Base-by-base conservation (phyloP, 2,113 vertebrate genomes). In the Charadrius vociferus region DNA sequence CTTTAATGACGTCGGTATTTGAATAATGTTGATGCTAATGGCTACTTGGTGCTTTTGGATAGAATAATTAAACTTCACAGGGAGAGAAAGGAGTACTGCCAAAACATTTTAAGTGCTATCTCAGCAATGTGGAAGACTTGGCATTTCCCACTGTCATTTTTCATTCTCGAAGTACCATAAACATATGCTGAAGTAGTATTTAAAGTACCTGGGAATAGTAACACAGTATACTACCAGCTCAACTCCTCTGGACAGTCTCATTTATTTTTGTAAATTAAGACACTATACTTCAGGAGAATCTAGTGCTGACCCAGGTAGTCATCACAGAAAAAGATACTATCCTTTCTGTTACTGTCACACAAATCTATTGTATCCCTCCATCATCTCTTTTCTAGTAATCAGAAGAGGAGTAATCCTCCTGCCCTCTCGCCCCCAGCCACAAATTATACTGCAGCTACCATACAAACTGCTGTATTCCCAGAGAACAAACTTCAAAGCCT, bases 61-160 rank as follows among this genome's bases (percentile, higher is more conserved):
- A 21, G 53, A 80, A 53, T 39, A 55, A 77, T 61, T 88, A 27
- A 68, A 68, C 30, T 52, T 78, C 83, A 24, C 50, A 58, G 55
- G 79, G 75, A 95, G 80, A 37, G 50, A 66, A 70, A 83, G 41
- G 37, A 90, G 29, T 14, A 19, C 63, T 95, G 94, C 86, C 86
- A 92, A 83, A 81, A 58, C n/a, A 37, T 56, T 88, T 78, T 26
- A 83, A 91, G 55, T 81, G 75, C 82, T 62, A 4, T 74, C 50
- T 95, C 91, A 91, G 80, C 83, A 88, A 47, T 59, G 29, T 62
- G 83, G 55, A 95, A 71, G 55, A 55, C 55, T 92, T 96, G 92
- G 75, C 86, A 86, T 93, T 83, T 92, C 59, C 32, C 92, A 55
- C 55, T 63, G 63, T 50, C 12, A 11, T 71, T 86, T 91, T 90